Conservation (phyloP, 2,888 invertebrate genomes). For the Catonia carolina region DNA sequence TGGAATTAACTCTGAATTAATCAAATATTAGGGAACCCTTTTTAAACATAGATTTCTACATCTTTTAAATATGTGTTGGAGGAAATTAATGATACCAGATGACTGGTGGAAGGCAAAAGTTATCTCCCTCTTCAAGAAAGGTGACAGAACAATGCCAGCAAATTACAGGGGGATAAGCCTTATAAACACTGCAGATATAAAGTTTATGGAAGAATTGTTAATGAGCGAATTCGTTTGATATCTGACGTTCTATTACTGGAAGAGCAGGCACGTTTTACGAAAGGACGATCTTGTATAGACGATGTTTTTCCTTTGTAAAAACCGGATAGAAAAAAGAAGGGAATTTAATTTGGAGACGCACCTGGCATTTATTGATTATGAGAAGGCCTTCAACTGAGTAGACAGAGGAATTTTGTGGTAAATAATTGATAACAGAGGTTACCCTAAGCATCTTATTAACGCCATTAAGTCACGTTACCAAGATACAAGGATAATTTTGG, state of each 20-base stretch:
- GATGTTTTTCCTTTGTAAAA: neutral
- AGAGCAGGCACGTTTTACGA: no score
- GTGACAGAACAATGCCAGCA: constrained; percentile 9
- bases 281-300: no score
- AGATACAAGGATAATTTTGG: no score
- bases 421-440: constrained; percentile 7
- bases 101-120: constrained; percentile 11
- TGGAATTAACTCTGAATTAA: constrained; percentile 12
- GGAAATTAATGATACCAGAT: constrained; percentile 1
- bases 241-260: no score
- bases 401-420: neutral
- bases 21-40: constrained; percentile 6
- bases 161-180: constrained; percentile 20
- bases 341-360: constrained; percentile 13
- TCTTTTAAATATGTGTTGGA: constrained; percentile 13
- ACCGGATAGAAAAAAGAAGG: constrained; percentile 12
- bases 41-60: neutral
- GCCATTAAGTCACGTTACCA: no score
- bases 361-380: constrained; percentile 19
- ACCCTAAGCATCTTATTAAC: no score
- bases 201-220: no score
- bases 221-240: no score
- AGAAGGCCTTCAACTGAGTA: constrained; percentile 13
- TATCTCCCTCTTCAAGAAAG: constrained; percentile 20
- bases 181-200: neutral